A percentile compares a stretch with the other conserved stretches of the same genome.
phyloP scores from a whole-genome alignment of 2,797 vertebrate genomes.

The Manis javanica region DNA sequence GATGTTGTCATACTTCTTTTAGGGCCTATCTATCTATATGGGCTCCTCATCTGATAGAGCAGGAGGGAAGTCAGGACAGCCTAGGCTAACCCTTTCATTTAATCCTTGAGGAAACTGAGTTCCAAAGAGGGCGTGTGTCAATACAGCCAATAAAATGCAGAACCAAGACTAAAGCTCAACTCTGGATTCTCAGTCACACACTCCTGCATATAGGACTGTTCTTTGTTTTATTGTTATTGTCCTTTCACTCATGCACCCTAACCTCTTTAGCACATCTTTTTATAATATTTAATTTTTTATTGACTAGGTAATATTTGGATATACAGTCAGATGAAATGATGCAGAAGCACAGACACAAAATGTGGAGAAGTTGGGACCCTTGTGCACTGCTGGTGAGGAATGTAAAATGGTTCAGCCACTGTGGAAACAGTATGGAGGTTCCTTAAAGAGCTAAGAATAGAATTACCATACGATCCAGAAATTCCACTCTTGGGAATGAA shows the following conservation, averaged over 20 bases:
- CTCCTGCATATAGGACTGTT: background rate
- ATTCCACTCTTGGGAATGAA: background rate
- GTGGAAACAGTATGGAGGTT: background rate
- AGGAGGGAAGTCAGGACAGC: background rate
- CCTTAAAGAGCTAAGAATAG: background rate
- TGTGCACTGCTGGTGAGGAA: background rate
- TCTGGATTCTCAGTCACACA: accelerated
- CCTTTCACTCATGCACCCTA: background rate
- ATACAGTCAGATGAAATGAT: background rate
- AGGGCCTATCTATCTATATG: background rate
- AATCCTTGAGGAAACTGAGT: background rate
- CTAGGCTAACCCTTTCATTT: background rate
- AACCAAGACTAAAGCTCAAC: background rate
- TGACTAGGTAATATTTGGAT: background rate
- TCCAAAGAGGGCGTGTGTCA: background rate
- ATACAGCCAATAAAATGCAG: background rate
- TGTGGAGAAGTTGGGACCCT: background rate
- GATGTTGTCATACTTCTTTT: background rate
- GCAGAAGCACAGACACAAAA: background rate
- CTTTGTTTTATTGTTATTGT: background rate
- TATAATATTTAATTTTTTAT: background rate
- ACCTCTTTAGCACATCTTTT: background rate
- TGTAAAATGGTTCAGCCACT: background rate
- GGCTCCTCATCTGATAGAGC: background rate
- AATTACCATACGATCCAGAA: background rate